phyloP scores from a whole-genome alignment of 2,888 invertebrate species.

The Muscina levida region DNA sequence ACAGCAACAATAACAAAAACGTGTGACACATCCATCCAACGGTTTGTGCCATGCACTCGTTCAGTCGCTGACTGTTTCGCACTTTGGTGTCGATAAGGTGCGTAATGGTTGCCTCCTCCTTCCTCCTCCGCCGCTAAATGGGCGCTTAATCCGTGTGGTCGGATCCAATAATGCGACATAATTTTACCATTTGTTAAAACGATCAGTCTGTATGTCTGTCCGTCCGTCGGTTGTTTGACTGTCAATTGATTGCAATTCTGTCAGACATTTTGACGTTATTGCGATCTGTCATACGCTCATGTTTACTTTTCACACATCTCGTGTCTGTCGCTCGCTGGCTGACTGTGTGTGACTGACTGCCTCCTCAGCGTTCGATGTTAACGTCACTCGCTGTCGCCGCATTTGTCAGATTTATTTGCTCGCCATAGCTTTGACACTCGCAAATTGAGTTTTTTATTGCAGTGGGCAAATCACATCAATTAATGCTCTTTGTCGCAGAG shows the following conservation, averaged over 20 bases:
- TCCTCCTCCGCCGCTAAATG: constrained; percentile 32
- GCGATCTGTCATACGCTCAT: constrained; percentile 52
- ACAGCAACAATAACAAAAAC: constrained; percentile 22
- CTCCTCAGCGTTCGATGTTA: too few relatives aligned
- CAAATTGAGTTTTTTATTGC: constrained; percentile 61
- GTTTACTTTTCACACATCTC: constrained; percentile 61
- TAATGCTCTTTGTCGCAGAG: too few relatives aligned
- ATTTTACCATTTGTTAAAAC: background rate
- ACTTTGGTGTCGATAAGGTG: constrained; percentile 53
- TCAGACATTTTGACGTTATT: constrained; percentile 55
- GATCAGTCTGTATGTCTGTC: background rate
- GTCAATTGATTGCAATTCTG: constrained; percentile 54
- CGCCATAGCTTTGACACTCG: constrained; percentile 64
- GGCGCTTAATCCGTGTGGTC: background rate
- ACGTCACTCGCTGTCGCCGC: constrained; percentile 49
- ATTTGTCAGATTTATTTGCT: constrained; percentile 57
- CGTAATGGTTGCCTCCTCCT: constrained; percentile 59
- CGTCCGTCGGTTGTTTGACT: background rate
- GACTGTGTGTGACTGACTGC: constrained; percentile 29
- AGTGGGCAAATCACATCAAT: background rate
- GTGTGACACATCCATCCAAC: constrained; percentile 26
- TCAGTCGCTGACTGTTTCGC: background rate
- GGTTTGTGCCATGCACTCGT: background rate
- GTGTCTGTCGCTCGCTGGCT: constrained; percentile 38
- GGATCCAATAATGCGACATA: constrained; percentile 15